These are phyloP conservation scores for Kryptolebias marmoratus DNA, from an alignment of 2,113 vertebrate species.

Conservation along the genomic window DNA sequence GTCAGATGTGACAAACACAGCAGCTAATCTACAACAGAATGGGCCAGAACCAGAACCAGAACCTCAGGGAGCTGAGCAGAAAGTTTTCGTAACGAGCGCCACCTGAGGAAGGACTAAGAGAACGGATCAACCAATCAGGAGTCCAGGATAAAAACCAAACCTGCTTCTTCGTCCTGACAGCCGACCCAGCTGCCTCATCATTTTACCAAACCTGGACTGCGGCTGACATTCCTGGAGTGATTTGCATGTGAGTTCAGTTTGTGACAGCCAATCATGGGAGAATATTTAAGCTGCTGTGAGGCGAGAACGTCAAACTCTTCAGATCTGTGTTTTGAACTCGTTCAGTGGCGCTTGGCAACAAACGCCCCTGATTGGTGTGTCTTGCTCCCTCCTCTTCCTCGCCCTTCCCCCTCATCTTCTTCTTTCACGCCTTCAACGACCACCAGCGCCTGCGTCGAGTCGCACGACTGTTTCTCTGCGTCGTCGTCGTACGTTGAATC, in stretches of 20 bases:
- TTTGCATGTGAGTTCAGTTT: background rate
- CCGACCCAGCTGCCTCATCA: too few species aligned
- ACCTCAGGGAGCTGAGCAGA: too few species aligned
- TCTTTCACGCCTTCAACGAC: conserved; percentile 77
- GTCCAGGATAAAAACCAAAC: too few species aligned
- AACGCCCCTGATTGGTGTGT: conserved; percentile 79
- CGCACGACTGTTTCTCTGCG: conserved; percentile 91
- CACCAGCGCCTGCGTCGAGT: conserved; percentile 92
- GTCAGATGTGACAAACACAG: too few species aligned
- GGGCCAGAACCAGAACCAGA: too few species aligned
- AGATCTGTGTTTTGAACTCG: conserved; percentile 8
- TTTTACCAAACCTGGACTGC: too few species aligned
- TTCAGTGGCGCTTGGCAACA: conserved; percentile 80
- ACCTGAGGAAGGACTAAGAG: too few species aligned
- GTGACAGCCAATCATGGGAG: background rate
- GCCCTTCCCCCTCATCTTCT: conserved; percentile 67
- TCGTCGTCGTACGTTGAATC: conserved; percentile 80
- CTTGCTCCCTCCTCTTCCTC: conserved; percentile 66
- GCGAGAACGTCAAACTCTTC: conserved; percentile 18
- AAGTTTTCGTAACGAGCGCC: too few species aligned
- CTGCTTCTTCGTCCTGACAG: too few species aligned
- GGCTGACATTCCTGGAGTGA: too few species aligned
- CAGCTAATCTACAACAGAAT: too few species aligned
- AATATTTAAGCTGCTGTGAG: conserved; percentile 1
- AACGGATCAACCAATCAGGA: too few species aligned